Conservation (phyloP, 2,888 invertebrate genomes). For the Subacronicta megacephala region DNA sequence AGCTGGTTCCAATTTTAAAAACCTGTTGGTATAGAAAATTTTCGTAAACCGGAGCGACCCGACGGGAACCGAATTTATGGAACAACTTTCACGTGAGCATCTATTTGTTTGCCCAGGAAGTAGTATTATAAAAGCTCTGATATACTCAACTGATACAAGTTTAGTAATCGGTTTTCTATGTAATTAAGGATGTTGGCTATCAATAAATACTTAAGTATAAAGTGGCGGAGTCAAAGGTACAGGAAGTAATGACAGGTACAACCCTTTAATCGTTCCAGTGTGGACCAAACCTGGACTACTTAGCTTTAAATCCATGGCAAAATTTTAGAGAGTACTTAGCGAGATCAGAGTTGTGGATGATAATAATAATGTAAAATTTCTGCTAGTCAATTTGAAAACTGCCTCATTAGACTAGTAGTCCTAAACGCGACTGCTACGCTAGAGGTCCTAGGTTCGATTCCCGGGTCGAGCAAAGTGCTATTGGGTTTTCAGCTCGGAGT, state of each 20-base stretch:
- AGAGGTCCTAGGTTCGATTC: no score
- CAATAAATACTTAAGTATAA: slow-evolving; percentile 3
- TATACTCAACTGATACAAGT: slow-evolving; percentile 31
- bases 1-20: slow-evolving; percentile 62
- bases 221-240: slow-evolving; percentile 22
- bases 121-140: slow-evolving; percentile 48
- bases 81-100: slow-evolving; percentile 78
- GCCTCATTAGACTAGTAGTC: no score
- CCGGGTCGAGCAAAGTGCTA: no score
- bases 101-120: slow-evolving; percentile 63
- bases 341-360: no score
- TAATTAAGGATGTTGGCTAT: slow-evolving; percentile 32
- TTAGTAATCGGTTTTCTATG: slow-evolving; percentile 26
- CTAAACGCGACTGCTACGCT: no score
- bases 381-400: no score
- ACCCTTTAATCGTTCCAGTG: slow-evolving; percentile 4
- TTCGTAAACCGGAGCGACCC: slow-evolving; percentile 68
- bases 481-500: no score
- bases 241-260: slow-evolving; percentile 40
- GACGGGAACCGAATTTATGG: slow-evolving; percentile 67
- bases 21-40: slow-evolving; percentile 69
- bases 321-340: no score
- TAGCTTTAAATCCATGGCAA: no score
- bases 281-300: no score
- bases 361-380: no score